Evolutionary conservation across 2,113 vertebrate species (phyloP).

Genomic region (Solea solea): DNA sequence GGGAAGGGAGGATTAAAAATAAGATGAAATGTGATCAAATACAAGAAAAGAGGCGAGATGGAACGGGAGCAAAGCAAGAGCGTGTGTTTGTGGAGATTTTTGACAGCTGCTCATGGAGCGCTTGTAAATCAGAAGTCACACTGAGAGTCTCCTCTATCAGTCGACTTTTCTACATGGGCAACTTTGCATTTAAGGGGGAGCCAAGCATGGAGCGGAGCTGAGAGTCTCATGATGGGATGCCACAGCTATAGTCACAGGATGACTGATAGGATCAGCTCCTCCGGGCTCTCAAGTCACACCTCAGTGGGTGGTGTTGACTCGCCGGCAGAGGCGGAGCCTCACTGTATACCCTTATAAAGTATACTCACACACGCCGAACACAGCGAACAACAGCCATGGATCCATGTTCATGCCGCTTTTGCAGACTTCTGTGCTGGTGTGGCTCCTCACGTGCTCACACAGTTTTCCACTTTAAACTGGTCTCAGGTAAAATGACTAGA

Average conservation of each 20-base stretch:
- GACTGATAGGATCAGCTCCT: constrained; percentile 66
- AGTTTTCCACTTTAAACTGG: too few species aligned
- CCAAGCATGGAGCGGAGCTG: constrained; percentile 57
- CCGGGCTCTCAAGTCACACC: constrained; percentile 55
- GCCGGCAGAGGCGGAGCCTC: constrained; percentile 17
- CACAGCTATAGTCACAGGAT: constrained; percentile 45
- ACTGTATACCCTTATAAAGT: too few species aligned
- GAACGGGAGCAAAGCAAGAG: constrained; percentile 39
- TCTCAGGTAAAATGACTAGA: too few species aligned
- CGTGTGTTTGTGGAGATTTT: constrained; percentile 34
- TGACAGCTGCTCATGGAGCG: constrained; percentile 47
- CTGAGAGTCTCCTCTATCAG: constrained; percentile 57
- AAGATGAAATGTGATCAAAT: constrained; percentile 56
- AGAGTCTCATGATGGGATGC: constrained; percentile 63
- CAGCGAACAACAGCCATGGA: too few species aligned
- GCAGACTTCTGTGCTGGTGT: too few species aligned
- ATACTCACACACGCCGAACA: background rate
- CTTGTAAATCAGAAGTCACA: constrained; percentile 62
- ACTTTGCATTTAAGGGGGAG: constrained; percentile 56
- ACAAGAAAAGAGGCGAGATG: constrained; percentile 30
- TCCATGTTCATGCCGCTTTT: too few species aligned
- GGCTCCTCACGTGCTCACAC: too few species aligned
- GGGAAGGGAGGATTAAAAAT: constrained; percentile 46
- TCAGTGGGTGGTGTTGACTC: constrained; percentile 56
- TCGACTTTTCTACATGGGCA: constrained; percentile 69